Evolutionary conservation across 2,113 vertebrate species (phyloP).

Genomic region (Buteo buteo): DNA sequence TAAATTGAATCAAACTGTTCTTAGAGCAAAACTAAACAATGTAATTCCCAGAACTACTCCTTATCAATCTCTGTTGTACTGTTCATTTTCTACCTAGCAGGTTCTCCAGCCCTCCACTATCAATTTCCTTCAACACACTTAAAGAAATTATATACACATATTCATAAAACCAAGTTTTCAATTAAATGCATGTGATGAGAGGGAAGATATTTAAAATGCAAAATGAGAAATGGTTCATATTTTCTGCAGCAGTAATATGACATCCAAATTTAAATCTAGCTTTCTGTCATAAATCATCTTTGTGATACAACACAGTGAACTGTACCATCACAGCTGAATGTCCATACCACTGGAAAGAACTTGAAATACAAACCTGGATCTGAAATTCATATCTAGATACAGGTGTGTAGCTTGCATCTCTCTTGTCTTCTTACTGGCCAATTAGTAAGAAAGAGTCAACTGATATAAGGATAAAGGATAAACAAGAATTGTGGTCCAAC

Average conservation of each 20-base stretch:
- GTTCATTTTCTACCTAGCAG: background rate
- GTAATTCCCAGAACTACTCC: background rate
- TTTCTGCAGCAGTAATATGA: background rate
- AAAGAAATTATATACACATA: background rate
- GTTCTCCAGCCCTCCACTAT: background rate
- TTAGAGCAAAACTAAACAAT: background rate
- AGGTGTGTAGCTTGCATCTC: background rate
- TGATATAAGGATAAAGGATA: background rate
- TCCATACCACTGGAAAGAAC: background rate
- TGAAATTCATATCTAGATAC: background rate
- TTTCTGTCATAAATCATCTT: background rate
- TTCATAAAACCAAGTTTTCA: background rate
- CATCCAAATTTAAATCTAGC: background rate
- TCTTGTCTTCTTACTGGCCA: background rate
- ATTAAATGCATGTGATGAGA: background rate
- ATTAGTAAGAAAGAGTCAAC: background rate
- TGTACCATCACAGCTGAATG: background rate
- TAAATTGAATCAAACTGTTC: background rate
- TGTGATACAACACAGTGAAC: background rate
- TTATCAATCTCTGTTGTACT: background rate
- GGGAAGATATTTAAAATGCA: background rate
- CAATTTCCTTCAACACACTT: background rate
- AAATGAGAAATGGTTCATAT: background rate
- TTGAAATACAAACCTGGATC: background rate
- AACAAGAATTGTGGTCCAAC: background rate